Conservation (phyloP, 2,888 invertebrate genomes). For the Argyresthia albistria region DNA sequence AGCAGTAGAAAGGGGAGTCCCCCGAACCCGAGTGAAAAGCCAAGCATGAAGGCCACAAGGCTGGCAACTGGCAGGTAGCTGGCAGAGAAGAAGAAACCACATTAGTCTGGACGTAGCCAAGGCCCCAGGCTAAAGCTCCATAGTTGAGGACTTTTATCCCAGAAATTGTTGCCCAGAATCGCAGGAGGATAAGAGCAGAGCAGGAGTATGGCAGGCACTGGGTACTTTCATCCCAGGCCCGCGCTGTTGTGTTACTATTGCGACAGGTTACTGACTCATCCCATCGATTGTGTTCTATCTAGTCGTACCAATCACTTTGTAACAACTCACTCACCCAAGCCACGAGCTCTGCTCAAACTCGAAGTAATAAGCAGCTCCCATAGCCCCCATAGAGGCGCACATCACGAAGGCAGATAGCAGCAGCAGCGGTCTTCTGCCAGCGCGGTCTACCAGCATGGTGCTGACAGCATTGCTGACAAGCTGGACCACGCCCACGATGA, state of each 20-base stretch:
- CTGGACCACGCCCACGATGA: constrained; percentile 71
- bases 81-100: constrained; percentile 6
- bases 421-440: constrained; percentile 74
- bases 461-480: constrained; percentile 63
- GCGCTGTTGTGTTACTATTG: too few relatives aligned
- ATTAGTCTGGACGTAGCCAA: not conserved
- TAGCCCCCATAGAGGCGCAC: constrained; percentile 61
- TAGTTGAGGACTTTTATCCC: too few relatives aligned
- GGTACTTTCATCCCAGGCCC: too few relatives aligned
- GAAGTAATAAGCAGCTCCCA: constrained; percentile 70
- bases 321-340: constrained; percentile 40
- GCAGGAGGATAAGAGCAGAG: too few relatives aligned
- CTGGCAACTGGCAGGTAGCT: constrained; percentile 71
- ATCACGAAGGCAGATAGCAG: constrained; percentile 70
- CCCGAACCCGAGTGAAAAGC: constrained; percentile 75
- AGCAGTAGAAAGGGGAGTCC: constrained; percentile 75
- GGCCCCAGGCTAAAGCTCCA: too few relatives aligned
- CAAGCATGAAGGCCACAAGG: constrained; percentile 71
- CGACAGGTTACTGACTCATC: too few relatives aligned
- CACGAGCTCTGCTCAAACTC: constrained; percentile 42
- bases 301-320: too few relatives aligned
- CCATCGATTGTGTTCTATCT: too few relatives aligned
- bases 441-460: constrained; percentile 70
- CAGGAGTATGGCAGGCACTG: too few relatives aligned
- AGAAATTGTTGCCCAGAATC: too few relatives aligned